These are phyloP conservation scores for Hydroisotoma schaefferi DNA, from an alignment of 2,888 invertebrate genomes.

Conservation along the genomic window DNA sequence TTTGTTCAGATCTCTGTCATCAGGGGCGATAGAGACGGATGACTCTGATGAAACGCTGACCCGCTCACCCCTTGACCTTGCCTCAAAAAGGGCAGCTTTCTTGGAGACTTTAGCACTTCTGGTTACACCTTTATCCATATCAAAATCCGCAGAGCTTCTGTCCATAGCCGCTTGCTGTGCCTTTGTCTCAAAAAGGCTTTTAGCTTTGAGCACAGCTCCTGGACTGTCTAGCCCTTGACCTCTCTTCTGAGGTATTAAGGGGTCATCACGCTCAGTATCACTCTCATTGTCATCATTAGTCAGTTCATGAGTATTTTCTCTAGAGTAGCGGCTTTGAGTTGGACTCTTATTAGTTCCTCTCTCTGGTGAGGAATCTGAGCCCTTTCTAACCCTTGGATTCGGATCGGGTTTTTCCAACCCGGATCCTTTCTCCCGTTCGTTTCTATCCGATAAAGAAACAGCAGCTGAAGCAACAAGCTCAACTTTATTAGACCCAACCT, in stretches of 20 bases:
- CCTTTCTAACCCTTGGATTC: constrained; percentile 35
- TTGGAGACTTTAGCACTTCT: constrained; percentile 36
- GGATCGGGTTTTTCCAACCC: constrained; percentile 25
- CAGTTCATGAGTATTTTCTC: background rate
- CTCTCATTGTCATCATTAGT: constrained; percentile 2
- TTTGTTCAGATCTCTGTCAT: too few relatives aligned
- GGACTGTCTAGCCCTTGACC: constrained; percentile 55
- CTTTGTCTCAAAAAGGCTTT: constrained; percentile 67
- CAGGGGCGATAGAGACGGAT: constrained; percentile 23
- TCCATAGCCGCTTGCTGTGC: constrained; percentile 50
- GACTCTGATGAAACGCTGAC: constrained; percentile 46
- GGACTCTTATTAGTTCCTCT: background rate
- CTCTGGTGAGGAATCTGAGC: constrained; percentile 7
- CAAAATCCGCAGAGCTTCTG: constrained; percentile 28
- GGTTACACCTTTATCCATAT: constrained; percentile 21
- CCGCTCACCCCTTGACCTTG: constrained; percentile 44
- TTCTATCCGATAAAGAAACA: too few relatives aligned
- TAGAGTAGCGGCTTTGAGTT: background rate
- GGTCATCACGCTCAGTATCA: constrained; percentile 35
- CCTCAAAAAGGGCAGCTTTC: constrained; percentile 47
- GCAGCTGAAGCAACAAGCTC: too few relatives aligned
- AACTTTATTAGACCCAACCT: too few relatives aligned
- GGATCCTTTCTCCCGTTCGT: background rate
- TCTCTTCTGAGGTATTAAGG: constrained; percentile 31
- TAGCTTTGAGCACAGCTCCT: constrained; percentile 65